Conservation (phyloP, 1,140 invertebrate species). For the Drosophila ohnishii region DNA sequence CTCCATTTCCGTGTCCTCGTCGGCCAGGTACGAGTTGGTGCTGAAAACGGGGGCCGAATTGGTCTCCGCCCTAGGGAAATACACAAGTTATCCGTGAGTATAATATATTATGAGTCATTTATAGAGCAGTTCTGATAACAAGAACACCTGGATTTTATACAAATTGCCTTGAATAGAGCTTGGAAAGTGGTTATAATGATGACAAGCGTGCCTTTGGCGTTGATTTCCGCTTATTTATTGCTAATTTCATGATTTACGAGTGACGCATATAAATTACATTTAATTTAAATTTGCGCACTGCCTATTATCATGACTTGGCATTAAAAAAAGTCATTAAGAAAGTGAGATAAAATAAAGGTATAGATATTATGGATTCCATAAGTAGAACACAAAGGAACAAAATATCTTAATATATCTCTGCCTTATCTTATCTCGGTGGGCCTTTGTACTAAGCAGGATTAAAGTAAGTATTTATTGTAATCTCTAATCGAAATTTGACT, state of each 20-base stretch:
- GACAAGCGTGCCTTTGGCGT: not conserved
- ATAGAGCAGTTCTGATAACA: not conserved
- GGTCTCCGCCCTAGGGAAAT: slow-evolving; percentile 84
- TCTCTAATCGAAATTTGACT: not conserved
- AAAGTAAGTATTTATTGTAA: not conserved
- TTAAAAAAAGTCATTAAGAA: slow-evolving; percentile 1
- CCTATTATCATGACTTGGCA: not conserved
- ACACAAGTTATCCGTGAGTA: not conserved
- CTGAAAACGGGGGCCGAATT: slow-evolving; percentile 88
- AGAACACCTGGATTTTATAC: not conserved
- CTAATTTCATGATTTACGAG: slow-evolving; percentile 7
- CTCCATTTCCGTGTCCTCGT: slow-evolving; percentile 89
- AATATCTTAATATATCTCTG: not conserved
- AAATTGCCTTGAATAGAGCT: not conserved
- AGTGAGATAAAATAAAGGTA: not conserved
- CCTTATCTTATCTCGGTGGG: not conserved
- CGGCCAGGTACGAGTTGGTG: slow-evolving; percentile 89
- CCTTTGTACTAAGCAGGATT: slow-evolving; percentile 18
- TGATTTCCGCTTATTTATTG: slow-evolving; percentile 6
- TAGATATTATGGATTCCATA: not conserved
- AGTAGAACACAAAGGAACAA: slow-evolving; percentile 1
- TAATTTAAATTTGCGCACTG: slow-evolving; percentile 13
- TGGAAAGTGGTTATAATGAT: not conserved
- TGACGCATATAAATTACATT: slow-evolving; percentile 31
- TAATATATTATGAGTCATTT: not conserved